A percentile compares a stretch with the other conserved stretches of the same genome.
Evolutionary conservation across 2,797 vertebrate species (phyloP).

Genomic region (Trachurus trachurus): DNA sequence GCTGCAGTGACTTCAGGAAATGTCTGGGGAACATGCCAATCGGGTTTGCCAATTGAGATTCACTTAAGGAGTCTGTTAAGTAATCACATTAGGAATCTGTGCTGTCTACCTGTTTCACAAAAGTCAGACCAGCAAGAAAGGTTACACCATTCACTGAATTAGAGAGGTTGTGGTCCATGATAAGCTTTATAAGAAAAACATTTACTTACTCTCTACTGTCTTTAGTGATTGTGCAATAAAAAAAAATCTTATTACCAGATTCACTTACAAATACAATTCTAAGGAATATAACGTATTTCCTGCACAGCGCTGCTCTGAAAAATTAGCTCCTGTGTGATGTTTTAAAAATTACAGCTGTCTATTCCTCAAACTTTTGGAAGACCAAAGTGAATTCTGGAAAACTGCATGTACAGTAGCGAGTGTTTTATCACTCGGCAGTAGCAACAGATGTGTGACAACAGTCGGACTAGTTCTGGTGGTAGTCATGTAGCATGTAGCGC

Average conservation of each 20-base stretch:
- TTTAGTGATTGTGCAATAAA: background rate
- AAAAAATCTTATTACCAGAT: background rate
- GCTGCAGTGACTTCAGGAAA: slow-evolving; percentile 56
- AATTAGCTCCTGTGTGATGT: background rate
- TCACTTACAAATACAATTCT: background rate
- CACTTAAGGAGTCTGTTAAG: slow-evolving; percentile 66
- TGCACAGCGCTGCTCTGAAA: background rate
- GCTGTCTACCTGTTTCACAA: slow-evolving; percentile 49
- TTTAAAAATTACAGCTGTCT: background rate
- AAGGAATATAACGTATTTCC: background rate
- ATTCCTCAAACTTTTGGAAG: background rate
- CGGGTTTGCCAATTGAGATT: slow-evolving; percentile 68
- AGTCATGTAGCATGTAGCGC: background rate
- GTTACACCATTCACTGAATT: slow-evolving; percentile 10
- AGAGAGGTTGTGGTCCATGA: background rate
- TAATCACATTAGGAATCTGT: slow-evolving; percentile 55
- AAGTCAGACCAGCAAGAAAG: slow-evolving; percentile 21
- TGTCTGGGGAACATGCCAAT: slow-evolving; percentile 49
- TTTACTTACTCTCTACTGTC: background rate
- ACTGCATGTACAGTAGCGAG: background rate
- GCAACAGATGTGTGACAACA: slow-evolving; percentile 1
- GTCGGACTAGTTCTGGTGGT: background rate
- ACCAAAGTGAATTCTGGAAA: background rate
- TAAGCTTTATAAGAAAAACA: background rate
- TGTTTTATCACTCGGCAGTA: background rate